A percentile compares a stretch with the other conserved stretches of the same genome.
phyloP scores from a whole-genome alignment of 2,113 vertebrate genomes.

The Gnathonemus echidnorhynchus region DNA sequence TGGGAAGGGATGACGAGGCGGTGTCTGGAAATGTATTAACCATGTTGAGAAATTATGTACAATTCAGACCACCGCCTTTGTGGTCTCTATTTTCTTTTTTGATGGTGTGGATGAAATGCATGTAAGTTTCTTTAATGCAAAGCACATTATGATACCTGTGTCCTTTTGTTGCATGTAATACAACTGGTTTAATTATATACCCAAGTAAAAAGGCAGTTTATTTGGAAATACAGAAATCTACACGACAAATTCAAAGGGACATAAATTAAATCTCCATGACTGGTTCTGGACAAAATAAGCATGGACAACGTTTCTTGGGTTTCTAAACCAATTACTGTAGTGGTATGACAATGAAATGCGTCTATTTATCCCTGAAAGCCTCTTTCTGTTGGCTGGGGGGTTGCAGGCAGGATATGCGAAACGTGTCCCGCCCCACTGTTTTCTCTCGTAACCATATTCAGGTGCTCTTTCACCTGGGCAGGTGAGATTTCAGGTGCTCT shows the following conservation, averaged over 20 bases:
- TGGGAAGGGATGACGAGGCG: neutral
- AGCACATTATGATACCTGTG: neutral
- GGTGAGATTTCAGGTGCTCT: neutral
- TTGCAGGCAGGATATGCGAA: constrained; percentile 7
- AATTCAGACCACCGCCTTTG: neutral
- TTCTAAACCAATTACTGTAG: neutral
- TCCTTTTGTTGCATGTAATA: neutral
- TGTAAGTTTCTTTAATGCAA: neutral
- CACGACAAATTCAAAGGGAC: neutral
- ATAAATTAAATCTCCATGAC: neutral
- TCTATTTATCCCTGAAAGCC: neutral
- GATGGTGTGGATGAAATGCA: neutral
- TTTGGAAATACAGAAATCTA: neutral
- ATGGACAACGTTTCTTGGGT: neutral
- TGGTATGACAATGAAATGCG: neutral
- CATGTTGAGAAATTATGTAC: neutral
- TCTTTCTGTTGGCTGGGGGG: neutral
- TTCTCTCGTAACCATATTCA: neutral
- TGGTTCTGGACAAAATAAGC: neutral
- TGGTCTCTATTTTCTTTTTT: neutral
- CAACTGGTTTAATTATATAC: neutral
- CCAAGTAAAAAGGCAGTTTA: neutral
- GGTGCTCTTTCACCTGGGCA: neutral
- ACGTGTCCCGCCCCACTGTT: neutral
- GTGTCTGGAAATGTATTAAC: neutral